Evolutionary conservation across 1,140 invertebrate genomes (phyloP), one percentile per base, ranked within the genome.

Genomic region (Gryllus bimaculatus): DNA sequence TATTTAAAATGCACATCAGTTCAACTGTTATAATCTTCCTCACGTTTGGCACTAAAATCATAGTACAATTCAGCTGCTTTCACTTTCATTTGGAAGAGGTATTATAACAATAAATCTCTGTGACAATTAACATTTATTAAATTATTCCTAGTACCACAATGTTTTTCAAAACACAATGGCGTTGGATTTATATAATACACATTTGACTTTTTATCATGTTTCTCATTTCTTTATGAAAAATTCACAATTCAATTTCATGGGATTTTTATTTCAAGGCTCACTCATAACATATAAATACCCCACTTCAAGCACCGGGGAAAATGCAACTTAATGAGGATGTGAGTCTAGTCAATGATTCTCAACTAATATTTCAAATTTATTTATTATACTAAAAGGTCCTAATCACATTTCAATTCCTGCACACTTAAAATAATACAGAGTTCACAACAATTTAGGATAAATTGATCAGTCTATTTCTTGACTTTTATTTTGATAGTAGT

Each of bases 121-220:
- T 66, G 54, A 66, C 54, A 66, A 66, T 66, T 66, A 66, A 66
- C 54, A 66, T 66, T 66, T 66, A 66, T 66, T 66, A 66, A 66
- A 66, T 66, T 66, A 66, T 66, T 66, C 54, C 54, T 66, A 66
- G 54, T 66, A 66, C 54, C 54, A 66, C 54, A 66, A 66, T 66
- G 54, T 66, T 66, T 66, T 66, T 66, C 10, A 66, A 66, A 66
- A 66, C 54, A 66, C 54, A 66, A 66, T 66, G 54, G 54, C 7
- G 54, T 10, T 66, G 54, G 10, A 66, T 66, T 66, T 10, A 66
- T 66, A 66, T 66, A 66, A 66, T 66, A 66, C 54, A 66, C 18
- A 66, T 66, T 66, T 66, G 18, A 66, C 26, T 66, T 66, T 66
- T 66, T 66, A 66, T 66, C 54, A 66, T 66, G 54, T 66, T 66